phyloP scores from a whole-genome alignment of 2,888 invertebrate species.

The Leptinotarsa juncta region DNA sequence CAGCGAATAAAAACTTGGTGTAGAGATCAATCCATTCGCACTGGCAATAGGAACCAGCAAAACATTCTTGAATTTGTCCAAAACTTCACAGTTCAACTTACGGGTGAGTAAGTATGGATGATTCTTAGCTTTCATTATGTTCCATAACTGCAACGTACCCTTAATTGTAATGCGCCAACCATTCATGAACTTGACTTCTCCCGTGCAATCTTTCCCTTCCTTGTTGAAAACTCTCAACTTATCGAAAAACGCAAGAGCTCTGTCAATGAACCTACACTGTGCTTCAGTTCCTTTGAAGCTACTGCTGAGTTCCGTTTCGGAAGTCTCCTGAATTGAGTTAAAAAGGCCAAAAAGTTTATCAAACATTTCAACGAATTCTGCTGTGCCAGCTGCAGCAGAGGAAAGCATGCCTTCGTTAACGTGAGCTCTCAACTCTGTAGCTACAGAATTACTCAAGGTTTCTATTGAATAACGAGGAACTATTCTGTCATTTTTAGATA shows the following conservation, averaged over 20 bases:
- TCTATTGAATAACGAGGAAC: conserved; percentile 28
- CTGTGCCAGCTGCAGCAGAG: conserved; percentile 23
- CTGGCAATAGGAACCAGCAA: background rate
- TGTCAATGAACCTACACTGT: conserved; percentile 20
- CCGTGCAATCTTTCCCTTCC: conserved; percentile 23
- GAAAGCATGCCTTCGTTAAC: conserved; percentile 23
- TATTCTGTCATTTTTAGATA: conserved; percentile 7
- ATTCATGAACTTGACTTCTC: conserved; percentile 29
- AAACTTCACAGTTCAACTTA: conserved; percentile 22
- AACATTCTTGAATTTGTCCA: conserved; percentile 26
- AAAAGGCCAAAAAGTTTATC: conserved; percentile 30
- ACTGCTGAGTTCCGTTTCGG: conserved; percentile 18
- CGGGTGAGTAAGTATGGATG: conserved; percentile 24
- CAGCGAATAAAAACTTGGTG: background rate
- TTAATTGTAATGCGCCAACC: conserved; percentile 32
- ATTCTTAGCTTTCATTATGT: conserved; percentile 18
- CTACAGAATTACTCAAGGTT: conserved; percentile 28
- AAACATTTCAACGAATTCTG: conserved; percentile 26
- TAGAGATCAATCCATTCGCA: background rate
- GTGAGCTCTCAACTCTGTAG: conserved; percentile 25
- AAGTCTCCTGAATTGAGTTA: conserved; percentile 21
- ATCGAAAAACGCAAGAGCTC: conserved; percentile 16
- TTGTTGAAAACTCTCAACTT: conserved; percentile 20
- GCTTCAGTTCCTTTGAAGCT: conserved; percentile 31
- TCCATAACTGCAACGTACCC: conserved; percentile 32